Percentiles rank a stretch among this genome's conserved stretches.
Evolutionary conservation across 2,797 vertebrate species (phyloP).

Genomic region (Pogoniulus pusillus): DNA sequence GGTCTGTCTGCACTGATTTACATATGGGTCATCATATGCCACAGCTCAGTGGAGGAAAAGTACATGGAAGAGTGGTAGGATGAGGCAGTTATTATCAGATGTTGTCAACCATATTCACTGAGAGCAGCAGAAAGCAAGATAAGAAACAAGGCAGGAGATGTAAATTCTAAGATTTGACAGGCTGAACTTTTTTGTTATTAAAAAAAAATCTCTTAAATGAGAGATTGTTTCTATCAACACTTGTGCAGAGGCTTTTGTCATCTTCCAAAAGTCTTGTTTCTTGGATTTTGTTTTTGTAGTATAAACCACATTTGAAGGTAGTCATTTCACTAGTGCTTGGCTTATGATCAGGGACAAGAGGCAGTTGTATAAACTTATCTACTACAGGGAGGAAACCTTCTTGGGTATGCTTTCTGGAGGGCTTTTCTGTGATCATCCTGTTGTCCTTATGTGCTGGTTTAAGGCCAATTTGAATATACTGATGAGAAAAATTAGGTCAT

Average conservation of each 20-base stretch:
- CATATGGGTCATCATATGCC: rapidly evolving
- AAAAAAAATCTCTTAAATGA: neutral
- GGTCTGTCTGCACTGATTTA: neutral
- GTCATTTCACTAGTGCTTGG: neutral
- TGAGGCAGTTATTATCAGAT: neutral
- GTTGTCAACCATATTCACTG: neutral
- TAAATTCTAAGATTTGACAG: neutral
- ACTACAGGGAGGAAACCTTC: neutral
- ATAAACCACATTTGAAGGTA: neutral
- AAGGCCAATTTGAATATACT: too few relatives aligned
- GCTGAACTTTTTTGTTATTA: neutral
- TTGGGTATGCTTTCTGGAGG: neutral
- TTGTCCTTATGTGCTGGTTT: neutral
- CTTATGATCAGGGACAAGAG: neutral
- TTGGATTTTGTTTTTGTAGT: neutral
- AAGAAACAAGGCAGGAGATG: neutral
- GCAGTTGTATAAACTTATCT: neutral
- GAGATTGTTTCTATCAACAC: neutral
- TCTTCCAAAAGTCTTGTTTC: neutral
- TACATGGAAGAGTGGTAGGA: neutral
- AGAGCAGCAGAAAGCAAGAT: neutral
- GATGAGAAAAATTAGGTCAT: too few relatives aligned
- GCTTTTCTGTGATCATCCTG: neutral
- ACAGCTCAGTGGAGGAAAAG: neutral
- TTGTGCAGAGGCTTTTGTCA: neutral